Base-by-base conservation (phyloP, 1,140 invertebrate species). In the Tetramorium alpestre region DNA sequence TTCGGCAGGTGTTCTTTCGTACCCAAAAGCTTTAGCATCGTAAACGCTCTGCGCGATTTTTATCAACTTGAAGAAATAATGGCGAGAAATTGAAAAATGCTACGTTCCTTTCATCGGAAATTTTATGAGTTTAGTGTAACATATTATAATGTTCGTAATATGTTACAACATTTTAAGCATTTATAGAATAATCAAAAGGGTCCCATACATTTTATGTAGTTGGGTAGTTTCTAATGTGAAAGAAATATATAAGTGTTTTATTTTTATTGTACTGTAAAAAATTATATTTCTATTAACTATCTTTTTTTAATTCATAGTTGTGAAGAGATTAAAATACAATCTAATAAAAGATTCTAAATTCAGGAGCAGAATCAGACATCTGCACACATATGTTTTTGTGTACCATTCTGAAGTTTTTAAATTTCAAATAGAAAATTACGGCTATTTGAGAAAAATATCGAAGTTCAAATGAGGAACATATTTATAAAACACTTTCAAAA, bases 1-100 rank as follows among this genome's bases (percentile, higher is more conserved):
- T 51, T 65, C 76, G n/a, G 22, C 47, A 70, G 64, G 33, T 81
- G n/a, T 69, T 56, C 44, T 41, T 69, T 41, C 47, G n/a, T 16
- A 8, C 41, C 25, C 25, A 13, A 69, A 80, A 69, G 11, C n/a
- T 54, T 54, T 47, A 3, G 54, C 62, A 41, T n/a, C 22, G 16
- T 16, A 10, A 77, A 77, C 49, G 49, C 33, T 56, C 13, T 62
- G 18, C 25, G 25, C 22, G 25, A 28, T 11, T 69, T 44, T 81
- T 44, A n/a, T 81, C 56, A 70, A 70, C 38, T 16, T 13, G 33
- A 1, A 1, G 22, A 67, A 67, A 49, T 78, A 44, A 5, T 44
- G 41, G 16, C 7, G 4, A 22, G 28, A 51, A 80, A 67, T 49
- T 44, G 33, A 2, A 67, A 80, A 51, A 16, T 18, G 18, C 28